A percentile compares a stretch with the other conserved stretches of the same genome.
Evolutionary conservation across 2,888 invertebrate species (phyloP).

Genomic region (Campoletis raptor): DNA sequence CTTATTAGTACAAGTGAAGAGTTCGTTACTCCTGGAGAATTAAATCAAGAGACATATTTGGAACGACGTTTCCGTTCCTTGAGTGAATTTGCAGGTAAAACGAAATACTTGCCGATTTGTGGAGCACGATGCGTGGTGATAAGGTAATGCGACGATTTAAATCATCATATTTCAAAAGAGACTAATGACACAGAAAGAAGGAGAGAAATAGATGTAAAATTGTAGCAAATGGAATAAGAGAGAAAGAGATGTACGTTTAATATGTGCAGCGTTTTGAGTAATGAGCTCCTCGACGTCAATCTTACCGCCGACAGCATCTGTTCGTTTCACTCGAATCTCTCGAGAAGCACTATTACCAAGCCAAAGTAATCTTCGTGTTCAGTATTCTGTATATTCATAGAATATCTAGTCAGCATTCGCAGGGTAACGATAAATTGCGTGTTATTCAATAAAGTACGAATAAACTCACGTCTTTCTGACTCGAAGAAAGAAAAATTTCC

Average conservation of each 20-base stretch:
- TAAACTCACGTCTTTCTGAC: too few relatives aligned
- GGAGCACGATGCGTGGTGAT: conserved; percentile 14
- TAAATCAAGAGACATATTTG: conserved; percentile 21
- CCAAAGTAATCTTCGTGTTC: conserved; percentile 9
- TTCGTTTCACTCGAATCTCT: conserved; percentile 54
- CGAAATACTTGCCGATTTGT: conserved; percentile 13
- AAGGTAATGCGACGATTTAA: conserved; percentile 41
- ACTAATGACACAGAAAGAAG: conserved; percentile 47
- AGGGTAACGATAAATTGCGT: not conserved
- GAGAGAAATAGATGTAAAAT: conserved; percentile 17
- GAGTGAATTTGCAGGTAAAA: conserved; percentile 34
- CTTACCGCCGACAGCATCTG: conserved; percentile 52
- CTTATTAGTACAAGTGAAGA: conserved; percentile 1
- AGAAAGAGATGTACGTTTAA: conserved; percentile 47
- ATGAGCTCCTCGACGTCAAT: conserved; percentile 63
- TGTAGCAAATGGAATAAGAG: not conserved
- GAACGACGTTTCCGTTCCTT: conserved; percentile 29
- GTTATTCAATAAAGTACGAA: not conserved
- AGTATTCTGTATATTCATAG: not conserved
- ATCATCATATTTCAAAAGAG: conserved; percentile 61
- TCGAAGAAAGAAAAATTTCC: too few relatives aligned
- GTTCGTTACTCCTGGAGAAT: not conserved
- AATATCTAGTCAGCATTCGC: conserved; percentile 19
- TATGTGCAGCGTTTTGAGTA: conserved; percentile 62
- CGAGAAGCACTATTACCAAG: conserved; percentile 10